Conservation (phyloP, 2,888 invertebrate species). For the Penaeus monodon region DNA sequence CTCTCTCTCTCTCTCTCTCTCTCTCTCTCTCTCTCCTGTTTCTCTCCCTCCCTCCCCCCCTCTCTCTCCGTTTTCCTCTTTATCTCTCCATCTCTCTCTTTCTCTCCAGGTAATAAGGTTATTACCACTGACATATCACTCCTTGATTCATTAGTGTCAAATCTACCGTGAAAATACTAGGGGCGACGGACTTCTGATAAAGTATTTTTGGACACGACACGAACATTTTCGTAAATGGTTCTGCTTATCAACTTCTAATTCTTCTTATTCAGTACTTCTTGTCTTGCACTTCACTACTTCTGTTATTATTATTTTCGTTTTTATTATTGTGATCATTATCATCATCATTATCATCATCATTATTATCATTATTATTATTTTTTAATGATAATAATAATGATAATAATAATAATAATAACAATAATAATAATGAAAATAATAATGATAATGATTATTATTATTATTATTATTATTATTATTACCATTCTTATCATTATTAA, state of each 20-base stretch:
- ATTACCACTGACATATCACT: neutral
- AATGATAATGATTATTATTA: too few species aligned
- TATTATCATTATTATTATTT: neutral
- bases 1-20: too few species aligned
- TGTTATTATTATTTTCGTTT: neutral
- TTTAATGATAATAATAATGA: neutral
- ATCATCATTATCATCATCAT: neutral
- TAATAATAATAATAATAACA: too few species aligned
- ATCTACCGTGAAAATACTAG: too few species aligned
- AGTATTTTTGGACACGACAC: neutral
- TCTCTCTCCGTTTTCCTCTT: neutral
- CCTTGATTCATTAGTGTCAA: too few species aligned
- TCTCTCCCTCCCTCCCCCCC: neutral
- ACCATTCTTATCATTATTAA: too few species aligned
- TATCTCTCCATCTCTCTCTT: neutral
- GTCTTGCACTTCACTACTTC: neutral
- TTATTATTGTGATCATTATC: neutral
- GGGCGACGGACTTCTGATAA: neutral
- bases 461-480: neutral
- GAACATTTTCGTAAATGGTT: neutral
- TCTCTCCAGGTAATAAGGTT: neutral
- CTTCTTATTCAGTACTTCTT: too few species aligned
- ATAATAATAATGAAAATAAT: too few species aligned
- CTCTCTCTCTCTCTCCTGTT: neutral
- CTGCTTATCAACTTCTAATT: neutral